Base-by-base conservation (phyloP, 2,113 vertebrate species). In the Mormoops blainvillei region DNA sequence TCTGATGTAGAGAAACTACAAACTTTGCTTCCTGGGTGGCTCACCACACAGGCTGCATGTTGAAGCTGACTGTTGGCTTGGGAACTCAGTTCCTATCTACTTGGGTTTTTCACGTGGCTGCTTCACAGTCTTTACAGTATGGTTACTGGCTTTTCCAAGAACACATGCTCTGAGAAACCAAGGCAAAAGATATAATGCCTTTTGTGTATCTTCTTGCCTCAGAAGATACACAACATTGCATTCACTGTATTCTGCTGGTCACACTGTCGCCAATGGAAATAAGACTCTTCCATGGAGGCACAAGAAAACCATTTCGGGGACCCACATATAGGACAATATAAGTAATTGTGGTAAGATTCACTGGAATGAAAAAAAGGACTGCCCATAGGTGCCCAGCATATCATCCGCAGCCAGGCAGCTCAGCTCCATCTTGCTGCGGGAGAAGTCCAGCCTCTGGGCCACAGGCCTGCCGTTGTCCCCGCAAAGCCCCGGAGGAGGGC, bases 31-130 rank as follows among this genome's bases (percentile, higher is more conserved):
- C 91, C 3, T 24, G 48, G 4, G 13, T 33, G 2, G 7, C 9
- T 77, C 38, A 61, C 28, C 41, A 45, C 5, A 4, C 15, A 13
- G 50, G 12, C 48, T 14, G 7, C 0, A 1, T 58, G 43, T 8
- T 10, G 20, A 24, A 52, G 7, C 24, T 2, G 12, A 26, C 16
- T 58, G 0, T 33, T 54, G 56, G 36, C 19, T 18, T 9, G 45
- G 36, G 36, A n/a, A 15, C 10, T 76, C 92, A n/a, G 2, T 67
- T 85, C 26, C 50, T 26, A 22, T 14, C 26, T 4, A 2, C 11
- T 13, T 22, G 43, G 52, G 33, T 89, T 12, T 74, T 50, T 19
- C 6, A 28, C 15, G 2, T 7, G 43, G n/a, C 4, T 12, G 1
- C 12, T 58, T 7, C 12, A 45, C 14, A 19, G 4, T 52, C 58